Base-by-base conservation (phyloP, 2,797 vertebrate genomes). In the Lepus oiostolus region DNA sequence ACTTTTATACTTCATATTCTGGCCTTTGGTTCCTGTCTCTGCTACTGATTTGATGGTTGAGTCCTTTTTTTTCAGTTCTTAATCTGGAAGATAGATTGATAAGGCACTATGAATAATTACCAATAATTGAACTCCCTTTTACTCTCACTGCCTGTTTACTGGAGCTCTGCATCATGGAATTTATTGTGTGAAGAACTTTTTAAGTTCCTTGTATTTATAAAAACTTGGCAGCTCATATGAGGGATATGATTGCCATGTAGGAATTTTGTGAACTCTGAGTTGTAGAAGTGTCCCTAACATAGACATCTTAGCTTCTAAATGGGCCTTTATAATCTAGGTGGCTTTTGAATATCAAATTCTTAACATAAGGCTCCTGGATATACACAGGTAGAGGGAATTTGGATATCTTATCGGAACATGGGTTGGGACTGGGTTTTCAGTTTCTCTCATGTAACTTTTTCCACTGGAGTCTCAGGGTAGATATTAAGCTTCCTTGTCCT, bases 41-140 rank as follows among this genome's bases (percentile, higher is more conserved):
- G 35, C 77, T 70, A 68, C 54, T 89, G 21, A 17, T 60, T 32
- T 67, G n/a, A 17, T 81, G 52, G 38, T 83, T 76, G 14, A 91
- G 63, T 76, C 70, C 32, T 47, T 76, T 91, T 91, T 94, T 82
- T 52, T 87, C 38, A 91, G 5, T 68, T 86, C 30, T 80, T 0
- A 75, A 52, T 74, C 30, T 82, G 32, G 52, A 82, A 94, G 32
- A 65, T 35, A 19, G 42, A 62, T 54, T 74, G 68, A 58, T 58
- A 47, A 28, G n/a, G 28, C 70, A n/a, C 52, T 76, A 21, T 67
- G 58, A 35, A 32, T 67, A 58, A 22, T 68, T 83, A 68, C 19
- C 38, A 68, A 54, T 71, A 79, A 8, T 54, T 84, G 72, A 8
- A 32, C 42, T 84, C 35, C 63, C 12, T 30, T 91, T 72, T 85